Evolutionary conservation across 2,797 vertebrate genomes (phyloP), one percentile per base, ranked within the genome.

Genomic region (Pampus argenteus): DNA sequence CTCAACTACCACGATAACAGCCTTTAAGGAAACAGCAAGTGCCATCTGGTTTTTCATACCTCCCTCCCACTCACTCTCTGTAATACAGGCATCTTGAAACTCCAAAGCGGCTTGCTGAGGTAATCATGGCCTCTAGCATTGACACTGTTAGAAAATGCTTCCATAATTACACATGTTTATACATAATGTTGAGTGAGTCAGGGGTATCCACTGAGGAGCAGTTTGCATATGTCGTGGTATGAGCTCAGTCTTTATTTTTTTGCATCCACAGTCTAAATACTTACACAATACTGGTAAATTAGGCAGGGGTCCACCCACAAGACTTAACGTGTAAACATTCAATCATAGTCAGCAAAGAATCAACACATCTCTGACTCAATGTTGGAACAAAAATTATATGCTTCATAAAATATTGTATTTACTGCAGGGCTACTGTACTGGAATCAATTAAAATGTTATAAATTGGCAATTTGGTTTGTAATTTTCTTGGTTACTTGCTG

Each of bases 11-110:
- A 75, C 56, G 58, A 90, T 88, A 89, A 89, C 85, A 94, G 86
- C 75, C 80, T 91, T 89, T 86, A 84, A 86, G 82, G 78, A 87
- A 90, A 81, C 69, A 66, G 61, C 69, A 23, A 71, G 58, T 59
- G 71, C 86, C 86, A 88, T 92, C 78, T 86, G 87, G 63, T 82
- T 92, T 86, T 89, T 88, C 78, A 65, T 66, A 48, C 59, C 44
- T 64, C 40, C 58, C 79, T 75, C 90, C 90, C 84, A 88, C 90
- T 82, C 71, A 38, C 63, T 69, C 61, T 66, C 26, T 71, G 78
- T 76, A 75, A 76, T 36, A 57, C 74, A 57, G 76, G 66, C 77
- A 62, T 76, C 76, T 78, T 50, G 65, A 83, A 85, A 74, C 79
- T 75, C 44, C 3, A 25, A 68, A 71, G 76, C 79, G 71, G 69